A percentile compares a stretch with the other conserved stretches of the same genome.
Conservation (phyloP, 2,888 invertebrate species). For the Crocallis elinguaria region DNA sequence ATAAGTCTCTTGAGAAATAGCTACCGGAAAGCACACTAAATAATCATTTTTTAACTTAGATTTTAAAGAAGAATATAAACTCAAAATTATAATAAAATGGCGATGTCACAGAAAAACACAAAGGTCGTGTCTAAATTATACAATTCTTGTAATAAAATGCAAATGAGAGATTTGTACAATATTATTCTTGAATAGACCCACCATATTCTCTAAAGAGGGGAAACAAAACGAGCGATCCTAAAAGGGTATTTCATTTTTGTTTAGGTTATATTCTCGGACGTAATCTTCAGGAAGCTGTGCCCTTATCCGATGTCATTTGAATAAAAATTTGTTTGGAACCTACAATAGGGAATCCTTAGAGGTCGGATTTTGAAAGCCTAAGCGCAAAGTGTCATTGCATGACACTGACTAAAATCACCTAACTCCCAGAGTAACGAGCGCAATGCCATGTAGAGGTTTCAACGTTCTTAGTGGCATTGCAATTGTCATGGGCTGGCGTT, state of each 20-base stretch:
- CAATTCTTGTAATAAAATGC: neutral
- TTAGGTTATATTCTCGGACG: slow-evolving; percentile 8
- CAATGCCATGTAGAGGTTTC: too few species aligned
- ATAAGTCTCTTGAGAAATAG: too few species aligned
- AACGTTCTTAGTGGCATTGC: too few species aligned
- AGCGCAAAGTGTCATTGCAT: slow-evolving; percentile 9
- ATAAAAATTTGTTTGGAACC: slow-evolving; percentile 19
- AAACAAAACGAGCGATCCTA: slow-evolving; percentile 10
- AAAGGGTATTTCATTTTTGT: slow-evolving; percentile 16
- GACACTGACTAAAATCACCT: too few species aligned
- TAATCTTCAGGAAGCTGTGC: slow-evolving; percentile 9
- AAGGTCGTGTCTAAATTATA: neutral
- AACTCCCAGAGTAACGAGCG: too few species aligned
- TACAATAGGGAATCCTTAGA: neutral
- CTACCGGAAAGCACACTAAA: too few species aligned
- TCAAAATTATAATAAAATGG: neutral
- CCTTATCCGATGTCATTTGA: slow-evolving; percentile 21
- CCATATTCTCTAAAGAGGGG: neutral
- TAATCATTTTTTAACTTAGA: too few species aligned
- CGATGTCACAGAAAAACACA: neutral
- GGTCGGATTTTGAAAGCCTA: slow-evolving; percentile 6
- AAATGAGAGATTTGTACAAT: slow-evolving; percentile 2
- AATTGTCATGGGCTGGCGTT: too few species aligned
- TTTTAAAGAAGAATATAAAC: too few species aligned
- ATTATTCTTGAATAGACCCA: slow-evolving; percentile 4